A percentile compares a stretch with the other conserved stretches of the same genome.
Evolutionary conservation across 2,113 vertebrate species (phyloP).

Genomic region (Etia nguti): DNA sequence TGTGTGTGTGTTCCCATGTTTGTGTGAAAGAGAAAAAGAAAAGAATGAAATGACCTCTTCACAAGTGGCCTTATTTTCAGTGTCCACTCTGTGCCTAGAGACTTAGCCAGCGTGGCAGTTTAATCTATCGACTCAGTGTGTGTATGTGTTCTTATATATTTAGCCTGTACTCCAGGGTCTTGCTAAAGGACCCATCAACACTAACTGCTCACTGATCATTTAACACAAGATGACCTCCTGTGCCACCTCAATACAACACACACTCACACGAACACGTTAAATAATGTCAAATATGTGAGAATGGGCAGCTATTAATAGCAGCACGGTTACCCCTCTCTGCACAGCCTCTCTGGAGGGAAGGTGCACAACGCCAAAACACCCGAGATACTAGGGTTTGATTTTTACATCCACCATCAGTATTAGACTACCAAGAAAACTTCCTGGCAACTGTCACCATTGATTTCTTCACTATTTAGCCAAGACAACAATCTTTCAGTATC

Average conservation of each 20-base stretch:
- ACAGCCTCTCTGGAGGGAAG: background rate
- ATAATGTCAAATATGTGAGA: background rate
- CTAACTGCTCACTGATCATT: slow-evolving; percentile 10
- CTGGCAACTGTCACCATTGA: background rate
- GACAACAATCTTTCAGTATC: background rate
- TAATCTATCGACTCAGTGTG: slow-evolving; percentile 34
- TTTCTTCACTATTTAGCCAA: background rate
- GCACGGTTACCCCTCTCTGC: background rate
- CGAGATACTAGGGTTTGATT: background rate
- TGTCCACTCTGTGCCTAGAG: slow-evolving; percentile 11
- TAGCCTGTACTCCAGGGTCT: slow-evolving; percentile 24
- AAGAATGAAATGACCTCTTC: slow-evolving; percentile 25
- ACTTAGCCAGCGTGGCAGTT: background rate
- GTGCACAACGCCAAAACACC: background rate
- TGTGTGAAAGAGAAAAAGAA: background rate
- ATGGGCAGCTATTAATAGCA: background rate
- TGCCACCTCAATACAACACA: background rate
- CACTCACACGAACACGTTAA: background rate
- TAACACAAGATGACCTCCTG: slow-evolving; percentile 40
- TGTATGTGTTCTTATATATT: slow-evolving; percentile 11
- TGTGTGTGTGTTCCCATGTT: background rate
- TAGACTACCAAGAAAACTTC: background rate
- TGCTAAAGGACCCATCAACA: slow-evolving; percentile 15
- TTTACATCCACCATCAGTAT: background rate
- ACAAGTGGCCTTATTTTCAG: slow-evolving; percentile 27